Conservation (phyloP, 2,113 vertebrate genomes). For the Cynopterus brachyotis region DNA sequence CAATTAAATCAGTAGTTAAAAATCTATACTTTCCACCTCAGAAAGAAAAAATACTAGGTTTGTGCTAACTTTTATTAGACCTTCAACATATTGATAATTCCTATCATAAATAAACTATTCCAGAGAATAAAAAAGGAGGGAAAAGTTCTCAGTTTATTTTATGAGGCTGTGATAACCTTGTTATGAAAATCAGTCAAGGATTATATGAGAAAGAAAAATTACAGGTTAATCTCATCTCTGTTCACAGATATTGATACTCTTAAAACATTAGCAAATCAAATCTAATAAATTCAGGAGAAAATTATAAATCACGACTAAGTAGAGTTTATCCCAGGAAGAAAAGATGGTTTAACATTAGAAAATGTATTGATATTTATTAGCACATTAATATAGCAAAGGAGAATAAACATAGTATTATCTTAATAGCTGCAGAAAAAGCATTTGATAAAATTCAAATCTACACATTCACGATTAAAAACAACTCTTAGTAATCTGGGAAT, state of each 20-base stretch:
- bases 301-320: not conserved
- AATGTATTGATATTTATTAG: not conserved
- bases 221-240: not conserved
- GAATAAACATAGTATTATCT: not conserved
- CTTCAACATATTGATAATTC: not conserved
- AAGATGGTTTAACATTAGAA: not conserved
- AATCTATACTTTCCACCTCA: not conserved
- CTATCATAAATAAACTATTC: not conserved
- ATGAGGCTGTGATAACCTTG: not conserved
- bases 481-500: not conserved
- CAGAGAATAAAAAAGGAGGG: not conserved
- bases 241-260: not conserved
- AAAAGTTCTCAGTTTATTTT: not conserved
- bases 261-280: slow-evolving; percentile 25
- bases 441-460: not conserved
- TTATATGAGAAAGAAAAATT: not conserved
- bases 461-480: not conserved
- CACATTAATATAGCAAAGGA: not conserved
- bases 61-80: not conserved
- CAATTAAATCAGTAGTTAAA: slow-evolving; percentile 3
- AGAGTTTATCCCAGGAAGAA: not conserved
- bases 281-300: slow-evolving; percentile 1
- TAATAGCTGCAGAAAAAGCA: not conserved
- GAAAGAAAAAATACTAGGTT: not conserved
- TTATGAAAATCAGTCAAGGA: not conserved